A percentile compares a stretch with the other conserved stretches of the same genome.
Evolutionary conservation across 2,113 vertebrate species (phyloP).

Genomic region (Phainopepla nitens): DNA sequence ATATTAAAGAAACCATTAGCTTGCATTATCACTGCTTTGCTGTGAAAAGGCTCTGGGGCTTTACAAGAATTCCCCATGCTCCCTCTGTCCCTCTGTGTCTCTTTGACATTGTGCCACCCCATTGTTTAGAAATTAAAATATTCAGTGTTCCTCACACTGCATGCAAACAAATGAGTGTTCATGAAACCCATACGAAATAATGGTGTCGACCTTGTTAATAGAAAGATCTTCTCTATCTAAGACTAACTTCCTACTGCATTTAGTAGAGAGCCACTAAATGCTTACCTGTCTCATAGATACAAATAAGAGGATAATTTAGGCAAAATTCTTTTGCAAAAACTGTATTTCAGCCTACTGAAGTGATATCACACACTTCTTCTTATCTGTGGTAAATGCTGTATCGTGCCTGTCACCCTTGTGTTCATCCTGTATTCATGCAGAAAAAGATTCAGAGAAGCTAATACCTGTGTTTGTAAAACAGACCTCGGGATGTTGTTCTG

Average conservation of each 20-base stretch:
- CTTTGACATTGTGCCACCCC: slow-evolving; percentile 58
- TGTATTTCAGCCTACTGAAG: not conserved
- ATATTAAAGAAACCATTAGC: slow-evolving; percentile 7
- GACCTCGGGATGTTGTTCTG: not conserved
- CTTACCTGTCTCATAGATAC: not conserved
- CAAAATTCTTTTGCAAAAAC: not conserved
- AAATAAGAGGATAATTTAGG: not conserved
- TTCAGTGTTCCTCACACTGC: not conserved
- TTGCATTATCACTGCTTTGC: slow-evolving; percentile 9
- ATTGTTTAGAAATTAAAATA: slow-evolving; percentile 65
- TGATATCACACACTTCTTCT: not conserved
- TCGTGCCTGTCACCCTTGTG: not conserved
- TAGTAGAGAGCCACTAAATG: not conserved
- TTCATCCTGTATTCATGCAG: not conserved
- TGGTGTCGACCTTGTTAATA: slow-evolving; percentile 31
- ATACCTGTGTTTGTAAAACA: not conserved
- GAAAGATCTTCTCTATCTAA: slow-evolving; percentile 8
- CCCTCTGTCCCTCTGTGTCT: slow-evolving; percentile 11
- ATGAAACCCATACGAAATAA: not conserved
- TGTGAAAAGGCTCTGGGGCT: slow-evolving; percentile 5
- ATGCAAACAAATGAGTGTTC: slow-evolving; percentile 5
- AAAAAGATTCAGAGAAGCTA: not conserved
- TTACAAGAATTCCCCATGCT: not conserved
- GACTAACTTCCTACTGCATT: not conserved
- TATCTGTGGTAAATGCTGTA: not conserved